Evolutionary conservation across 2,888 invertebrate species (phyloP), one percentile per base, ranked within the genome.

Genomic region (Calameuta filiformis): DNA sequence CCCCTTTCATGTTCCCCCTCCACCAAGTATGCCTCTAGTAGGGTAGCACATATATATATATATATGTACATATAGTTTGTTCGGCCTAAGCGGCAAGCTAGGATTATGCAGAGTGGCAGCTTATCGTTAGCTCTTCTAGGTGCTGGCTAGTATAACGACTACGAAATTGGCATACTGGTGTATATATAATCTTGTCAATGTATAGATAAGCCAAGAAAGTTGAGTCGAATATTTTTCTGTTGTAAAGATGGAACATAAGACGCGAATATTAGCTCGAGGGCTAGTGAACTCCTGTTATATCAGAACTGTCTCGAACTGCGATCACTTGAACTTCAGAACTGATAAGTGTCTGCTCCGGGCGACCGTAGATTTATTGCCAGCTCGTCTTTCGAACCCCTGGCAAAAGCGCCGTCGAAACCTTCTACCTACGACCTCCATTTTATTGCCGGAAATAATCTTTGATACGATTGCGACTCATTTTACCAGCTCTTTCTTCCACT

Each of bases 391-490:
- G 71, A 75, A 37, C 71, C 79, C 69, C 73, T 75, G 73, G 34
- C 75, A 37, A 23, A 40, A 68, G 23, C 35, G 23, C 69, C 74
- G 75, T 81, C 83, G 78, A 86, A 88, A 86, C 85, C 87, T 56
- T 56, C 56, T 56, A 56, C 56, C 56, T 56, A 56, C 85, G 81
- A 87, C 86, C 87, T 88, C 84, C 86, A 86, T 85, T 90, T 90
- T 90, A 90, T 89, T 90, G 89, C 85, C 89, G 90, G 89, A 89
- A 90, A 90, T 90, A 89, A 90, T 89, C 89, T 86, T 87, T 88
- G 88, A 90, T 90, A 86, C 85, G 89, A 90, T 89, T 89, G 86
- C 87, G 87, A 83, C 83, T 86, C 85, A 83, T 84, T 85, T 81
- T 82, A 79, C 82, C 83, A 84, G 82, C 84, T 85, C 79, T 85